These are phyloP conservation scores for Periophthalmus modestus DNA, from an alignment of 2,113 vertebrate genomes.

Conservation along the genomic window DNA sequence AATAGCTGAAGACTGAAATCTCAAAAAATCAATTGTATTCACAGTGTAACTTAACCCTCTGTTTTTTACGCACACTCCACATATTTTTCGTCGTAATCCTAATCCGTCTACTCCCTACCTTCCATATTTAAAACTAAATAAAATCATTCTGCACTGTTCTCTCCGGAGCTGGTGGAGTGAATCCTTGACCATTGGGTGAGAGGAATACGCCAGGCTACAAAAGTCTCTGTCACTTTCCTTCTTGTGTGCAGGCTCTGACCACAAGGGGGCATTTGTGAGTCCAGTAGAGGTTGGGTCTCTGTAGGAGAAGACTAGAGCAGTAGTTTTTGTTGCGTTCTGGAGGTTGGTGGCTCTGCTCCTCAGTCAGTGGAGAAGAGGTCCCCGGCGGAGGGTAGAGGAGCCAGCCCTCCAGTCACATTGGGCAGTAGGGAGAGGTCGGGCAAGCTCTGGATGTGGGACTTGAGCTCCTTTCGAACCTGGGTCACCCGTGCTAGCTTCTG, in stretches of 20 bases:
- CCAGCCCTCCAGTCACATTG: conserved; percentile 93
- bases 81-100: conserved; percentile 18
- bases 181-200: conserved; percentile 43
- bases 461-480: conserved; percentile 96
- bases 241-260: conserved; percentile 28
- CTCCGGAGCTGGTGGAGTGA: conserved; percentile 67
- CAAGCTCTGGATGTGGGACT: conserved; percentile 98
- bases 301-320: conserved; percentile 8
- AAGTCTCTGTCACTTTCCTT: conserved; percentile 50
- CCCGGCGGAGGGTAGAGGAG: conserved; percentile 94
- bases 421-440: conserved; percentile 95
- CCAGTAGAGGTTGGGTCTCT: conserved; percentile 29
- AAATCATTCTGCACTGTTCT: conserved; percentile 47
- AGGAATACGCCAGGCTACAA: conserved; percentile 40
- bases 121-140: conserved; percentile 42
- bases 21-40: conserved; percentile 27
- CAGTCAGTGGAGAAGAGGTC: conserved; percentile 99
- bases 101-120: conserved; percentile 1
- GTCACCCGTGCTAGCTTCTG: conserved; percentile 97
- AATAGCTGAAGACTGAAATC: conserved; percentile 37
- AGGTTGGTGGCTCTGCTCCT: conserved; percentile 69
- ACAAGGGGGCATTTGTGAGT: conserved; percentile 36
- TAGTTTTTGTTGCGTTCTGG: background rate
- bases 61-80: conserved; percentile 1
- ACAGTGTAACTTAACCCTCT: conserved; percentile 49